Evolutionary conservation across 2,113 vertebrate species (phyloP).

Genomic region (Triplophysa rosa): DNA sequence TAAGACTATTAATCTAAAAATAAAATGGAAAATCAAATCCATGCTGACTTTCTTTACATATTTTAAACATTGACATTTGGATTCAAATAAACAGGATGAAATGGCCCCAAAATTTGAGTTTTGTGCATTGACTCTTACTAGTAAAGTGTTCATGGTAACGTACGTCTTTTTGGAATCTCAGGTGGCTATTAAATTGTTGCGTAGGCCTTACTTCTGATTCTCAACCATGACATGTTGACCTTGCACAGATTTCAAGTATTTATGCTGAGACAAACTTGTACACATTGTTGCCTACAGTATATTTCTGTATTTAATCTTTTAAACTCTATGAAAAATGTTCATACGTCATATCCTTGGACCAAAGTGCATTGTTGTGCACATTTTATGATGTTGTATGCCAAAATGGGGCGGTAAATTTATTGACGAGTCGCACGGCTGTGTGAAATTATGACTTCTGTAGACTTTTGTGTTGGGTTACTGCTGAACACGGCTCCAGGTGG

Average conservation of each 20-base stretch:
- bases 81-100: not conserved
- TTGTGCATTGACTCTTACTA: not conserved
- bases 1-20: too few species aligned
- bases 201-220: not conserved
- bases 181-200: not conserved
- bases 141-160: too few species aligned
- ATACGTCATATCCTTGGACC: not conserved
- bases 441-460: constrained; percentile 6
- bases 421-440: not conserved
- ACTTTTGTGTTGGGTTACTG: not conserved
- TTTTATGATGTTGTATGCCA: not conserved
- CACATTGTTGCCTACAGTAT: not conserved
- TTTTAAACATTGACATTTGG: not conserved
- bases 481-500: constrained; percentile 19
- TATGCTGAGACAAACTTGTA: not conserved
- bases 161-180: not conserved
- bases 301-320: not conserved
- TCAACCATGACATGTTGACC: not conserved
- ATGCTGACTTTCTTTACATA: too few species aligned
- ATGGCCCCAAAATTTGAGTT: not conserved
- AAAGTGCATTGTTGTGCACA: constrained; percentile 12
- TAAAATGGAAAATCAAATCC: too few species aligned
- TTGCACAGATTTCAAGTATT: not conserved
- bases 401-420: not conserved
- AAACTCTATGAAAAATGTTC: not conserved